phyloP scores from a whole-genome alignment of 1,140 invertebrate genomes.

The Lucilia cuprina region DNA sequence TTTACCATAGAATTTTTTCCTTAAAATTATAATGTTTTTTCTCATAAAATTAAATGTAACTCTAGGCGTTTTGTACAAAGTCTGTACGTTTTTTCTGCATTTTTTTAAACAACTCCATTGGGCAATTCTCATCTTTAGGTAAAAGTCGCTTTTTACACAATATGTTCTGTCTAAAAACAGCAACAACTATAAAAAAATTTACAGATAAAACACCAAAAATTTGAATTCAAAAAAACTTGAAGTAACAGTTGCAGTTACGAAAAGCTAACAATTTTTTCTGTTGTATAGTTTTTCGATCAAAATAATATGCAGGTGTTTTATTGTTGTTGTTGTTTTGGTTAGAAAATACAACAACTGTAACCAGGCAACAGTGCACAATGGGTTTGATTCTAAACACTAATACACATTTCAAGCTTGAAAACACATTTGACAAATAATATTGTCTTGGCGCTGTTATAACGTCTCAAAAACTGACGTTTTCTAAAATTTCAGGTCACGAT shows the following conservation, averaged over 20 bases:
- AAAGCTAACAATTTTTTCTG: neutral
- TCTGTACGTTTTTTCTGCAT: neutral
- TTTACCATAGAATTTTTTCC: no score
- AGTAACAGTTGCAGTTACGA: conserved; percentile 7
- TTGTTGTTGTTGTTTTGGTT: neutral
- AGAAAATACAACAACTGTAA: neutral
- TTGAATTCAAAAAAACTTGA: neutral
- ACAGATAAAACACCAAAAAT: neutral
- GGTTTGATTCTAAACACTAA: no score
- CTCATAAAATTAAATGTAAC: neutral
- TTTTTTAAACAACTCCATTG: neutral
- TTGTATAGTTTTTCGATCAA: neutral
- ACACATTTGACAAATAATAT: no score
- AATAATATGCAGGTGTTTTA: neutral
- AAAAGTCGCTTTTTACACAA: neutral
- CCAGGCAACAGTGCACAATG: neutral
- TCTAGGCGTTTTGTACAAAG: neutral
- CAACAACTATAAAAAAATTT: neutral
- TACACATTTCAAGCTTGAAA: no score
- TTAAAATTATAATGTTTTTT: neutral
- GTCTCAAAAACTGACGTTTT: no score
- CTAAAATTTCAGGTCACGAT: no score
- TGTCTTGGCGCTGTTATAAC: no score
- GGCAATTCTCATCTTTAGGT: neutral
- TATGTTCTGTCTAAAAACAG: neutral